Base-by-base conservation (phyloP, 2,888 invertebrate species). In the Itoplectis maculator region DNA sequence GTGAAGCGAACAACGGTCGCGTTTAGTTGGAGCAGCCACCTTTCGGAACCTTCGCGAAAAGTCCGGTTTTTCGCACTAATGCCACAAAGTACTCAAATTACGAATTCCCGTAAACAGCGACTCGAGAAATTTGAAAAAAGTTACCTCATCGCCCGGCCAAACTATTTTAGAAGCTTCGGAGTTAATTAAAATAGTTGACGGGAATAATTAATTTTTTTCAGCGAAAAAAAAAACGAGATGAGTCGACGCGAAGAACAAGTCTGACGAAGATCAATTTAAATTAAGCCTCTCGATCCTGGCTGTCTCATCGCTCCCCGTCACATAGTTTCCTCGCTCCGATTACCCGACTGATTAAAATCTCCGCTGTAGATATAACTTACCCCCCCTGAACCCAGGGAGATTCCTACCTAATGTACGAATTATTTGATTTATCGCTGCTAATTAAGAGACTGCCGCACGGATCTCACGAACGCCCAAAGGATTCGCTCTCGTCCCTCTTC, bases 391-490 rank as follows among this genome's bases (percentile, higher is more conserved):
- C n/a, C 9, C 29, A 3, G 35, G 35, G 37, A 49, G 54, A 81
- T 82, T 81, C 66, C 56, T 56, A 20, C 70, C 65, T 75, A 77
- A 79, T 81, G 66, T 45, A 47, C 54, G 76, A 79, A 84, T 85
- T 79, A 84, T 84, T 84, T 82, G 81, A 85, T 82, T 82, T 74
- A 85, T 82, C 77, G 82, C 68, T 66, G 61, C 74, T 82, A 82
- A 85, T 85, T 85, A 81, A 85, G 75, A 78, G 15, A 47, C 47
- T 40, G 61, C 35, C 51, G 70, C 51, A 66, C 73, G 8, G 37
- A 42, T 72, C 35, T 29, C 23, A 11, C 45, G 20, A 51, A 35
- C 7, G 37, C n/a, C 56, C 49, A 42, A 47, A 59, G n/a, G 49
- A 61, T 61, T 56, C n/a, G n/a, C 29, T 29, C 70, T 18, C 15